Evolutionary conservation across 1,140 invertebrate genomes (phyloP), one percentile per base, ranked within the genome.

Genomic region (Sycobia sp.): DNA sequence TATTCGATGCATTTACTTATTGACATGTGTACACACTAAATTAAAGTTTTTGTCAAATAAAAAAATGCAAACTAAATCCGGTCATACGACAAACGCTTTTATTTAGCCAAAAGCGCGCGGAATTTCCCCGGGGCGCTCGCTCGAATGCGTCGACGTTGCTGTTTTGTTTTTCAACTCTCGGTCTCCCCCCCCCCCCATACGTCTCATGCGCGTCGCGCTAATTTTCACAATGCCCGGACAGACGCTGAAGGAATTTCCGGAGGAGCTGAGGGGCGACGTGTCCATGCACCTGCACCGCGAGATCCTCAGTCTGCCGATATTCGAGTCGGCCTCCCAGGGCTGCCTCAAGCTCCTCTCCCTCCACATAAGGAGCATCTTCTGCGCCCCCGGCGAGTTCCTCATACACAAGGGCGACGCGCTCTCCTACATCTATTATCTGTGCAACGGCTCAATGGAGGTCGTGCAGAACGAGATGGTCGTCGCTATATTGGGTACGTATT

Each of bases 381-480:
- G 96, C 83, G 89, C 97, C 54, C 97, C 97, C 3, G 97, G 96
- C 34, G 97, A 99, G 80, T 98, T 93, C 76, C 85, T 99, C 13
- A 92, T 99, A 18, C 96, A 99, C 81, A 92, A 94, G 82, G 96
- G 97, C 20, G 97, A 99, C 76, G 95, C 97, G 1, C 86, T 99
- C 1, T 92, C 93, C 39, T 96, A 95, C 69, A 92, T 99, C 68
- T 97, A 98, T 82, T 97, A 97, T 77, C 88, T 98, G 34, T 97
- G 94, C 78, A 96, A 97, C 71, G 97, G 97, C 4, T 98, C 95
- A 5, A 98, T 99, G 90, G 97, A 99, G 83, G 96, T 99, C 36
- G 91, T 99, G 62, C 96, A 97, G 78, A 93, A 98, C 75, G 92
- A 92, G 64, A 97, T 98, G 90, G 97, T 99, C 47, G 96, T 99